phyloP scores from a whole-genome alignment of 2,113 vertebrate genomes.

The Alosa alosa region DNA sequence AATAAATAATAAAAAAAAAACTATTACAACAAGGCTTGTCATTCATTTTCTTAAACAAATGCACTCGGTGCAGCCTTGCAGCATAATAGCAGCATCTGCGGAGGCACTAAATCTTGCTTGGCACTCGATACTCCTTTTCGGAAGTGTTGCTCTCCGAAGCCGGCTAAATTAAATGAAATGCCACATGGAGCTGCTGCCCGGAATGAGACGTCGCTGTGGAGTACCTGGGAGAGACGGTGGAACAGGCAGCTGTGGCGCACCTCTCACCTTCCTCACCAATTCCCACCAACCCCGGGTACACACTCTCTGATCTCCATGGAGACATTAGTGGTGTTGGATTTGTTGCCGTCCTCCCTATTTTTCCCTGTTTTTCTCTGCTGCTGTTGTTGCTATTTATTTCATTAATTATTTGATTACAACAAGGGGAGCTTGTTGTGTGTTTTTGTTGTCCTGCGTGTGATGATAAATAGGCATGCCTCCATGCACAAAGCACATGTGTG shows the following conservation, averaged over 20 bases:
- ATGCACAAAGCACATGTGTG: background rate
- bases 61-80: background rate
- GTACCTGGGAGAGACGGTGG: background rate
- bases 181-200: background rate
- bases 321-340: constrained; percentile 29
- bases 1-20: background rate
- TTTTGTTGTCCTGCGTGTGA: background rate
- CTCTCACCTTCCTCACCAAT: constrained; percentile 31
- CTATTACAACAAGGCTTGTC: background rate
- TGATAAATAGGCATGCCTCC: background rate
- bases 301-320: constrained; percentile 33
- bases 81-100: background rate
- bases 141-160: background rate
- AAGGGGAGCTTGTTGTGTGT: background rate
- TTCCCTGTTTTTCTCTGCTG: background rate
- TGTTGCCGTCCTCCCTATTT: constrained; percentile 14
- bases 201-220: background rate
- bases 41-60: background rate
- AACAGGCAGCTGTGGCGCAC: constrained; percentile 6
- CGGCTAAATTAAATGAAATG: constrained; percentile 2
- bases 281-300: constrained; percentile 31
- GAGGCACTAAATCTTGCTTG: background rate
- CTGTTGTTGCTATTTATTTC: constrained; percentile 1
- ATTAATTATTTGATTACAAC: background rate
- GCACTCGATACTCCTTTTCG: background rate